Percentiles rank a stretch among this genome's conserved stretches.
Evolutionary conservation across 2,797 vertebrate genomes (phyloP).

Genomic region (Hoplostethus atlanticus): DNA sequence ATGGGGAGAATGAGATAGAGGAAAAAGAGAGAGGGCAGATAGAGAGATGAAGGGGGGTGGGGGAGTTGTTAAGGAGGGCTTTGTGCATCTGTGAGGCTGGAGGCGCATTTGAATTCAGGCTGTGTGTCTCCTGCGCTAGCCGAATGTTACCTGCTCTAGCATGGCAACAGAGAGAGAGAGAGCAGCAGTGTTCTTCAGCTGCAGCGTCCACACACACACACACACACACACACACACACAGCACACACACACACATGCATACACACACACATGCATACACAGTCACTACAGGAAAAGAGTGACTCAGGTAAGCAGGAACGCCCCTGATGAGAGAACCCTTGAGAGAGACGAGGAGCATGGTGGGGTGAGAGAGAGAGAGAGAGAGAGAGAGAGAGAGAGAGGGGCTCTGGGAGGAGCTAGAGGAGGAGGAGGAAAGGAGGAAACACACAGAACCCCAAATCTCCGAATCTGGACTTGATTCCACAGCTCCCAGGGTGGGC

Average conservation of each 20-base stretch:
- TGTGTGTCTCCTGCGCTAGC: slow-evolving; percentile 83
- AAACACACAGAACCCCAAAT: slow-evolving; percentile 52
- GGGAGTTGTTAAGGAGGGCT: slow-evolving; percentile 40
- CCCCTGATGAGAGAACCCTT: slow-evolving; percentile 63
- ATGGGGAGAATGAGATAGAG: slow-evolving; percentile 46
- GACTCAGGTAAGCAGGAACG: slow-evolving; percentile 75
- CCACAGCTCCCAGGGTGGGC: slow-evolving; percentile 61
- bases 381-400: not conserved
- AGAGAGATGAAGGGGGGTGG: slow-evolving; percentile 26
- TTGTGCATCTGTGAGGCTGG: slow-evolving; percentile 66
- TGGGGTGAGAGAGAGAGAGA: slow-evolving; percentile 35
- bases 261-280: slow-evolving; percentile 40
- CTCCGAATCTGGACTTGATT: slow-evolving; percentile 59
- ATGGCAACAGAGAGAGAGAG: slow-evolving; percentile 77
- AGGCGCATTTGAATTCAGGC: slow-evolving; percentile 84
- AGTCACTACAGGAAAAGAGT: slow-evolving; percentile 63
- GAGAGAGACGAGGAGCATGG: slow-evolving; percentile 40
- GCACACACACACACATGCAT: slow-evolving; percentile 25
- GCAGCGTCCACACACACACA: slow-evolving; percentile 62
- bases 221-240: slow-evolving; percentile 20
- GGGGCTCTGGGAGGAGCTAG: slow-evolving; percentile 44
- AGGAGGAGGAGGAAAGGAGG: slow-evolving; percentile 43
- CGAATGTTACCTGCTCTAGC: slow-evolving; percentile 79
- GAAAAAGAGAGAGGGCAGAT: slow-evolving; percentile 24
- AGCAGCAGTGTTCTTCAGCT: slow-evolving; percentile 56